Percentiles rank a stretch among this genome's conserved stretches.
phyloP scores from a whole-genome alignment of 2,888 invertebrate genomes.

The Melikaiella ostensackeni region DNA sequence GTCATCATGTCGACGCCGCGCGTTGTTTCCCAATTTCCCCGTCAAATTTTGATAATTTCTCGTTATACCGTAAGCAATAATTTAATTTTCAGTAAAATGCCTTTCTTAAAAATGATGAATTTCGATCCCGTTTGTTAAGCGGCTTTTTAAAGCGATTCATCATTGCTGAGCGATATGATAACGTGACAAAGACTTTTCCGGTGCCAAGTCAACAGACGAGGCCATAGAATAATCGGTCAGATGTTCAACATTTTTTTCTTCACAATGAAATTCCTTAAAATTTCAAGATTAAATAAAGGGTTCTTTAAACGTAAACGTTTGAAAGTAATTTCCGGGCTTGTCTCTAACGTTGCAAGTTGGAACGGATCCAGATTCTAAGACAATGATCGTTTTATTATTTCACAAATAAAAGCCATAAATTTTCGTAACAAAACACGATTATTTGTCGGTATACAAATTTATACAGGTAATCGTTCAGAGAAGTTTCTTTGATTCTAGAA shows the following conservation, averaged over 20 bases:
- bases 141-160: slow-evolving; percentile 46
- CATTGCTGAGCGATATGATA: slow-evolving; percentile 57
- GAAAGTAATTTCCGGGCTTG: neutral
- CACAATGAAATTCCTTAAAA: neutral
- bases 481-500: too few relatives aligned
- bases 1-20: slow-evolving; percentile 77
- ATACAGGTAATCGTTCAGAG: too few relatives aligned
- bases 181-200: slow-evolving; percentile 62
- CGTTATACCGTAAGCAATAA: slow-evolving; percentile 43
- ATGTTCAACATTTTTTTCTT: slow-evolving; percentile 10
- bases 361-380: slow-evolving; percentile 12
- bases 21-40: slow-evolving; percentile 55
- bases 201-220: slow-evolving; percentile 14
- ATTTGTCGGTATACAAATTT: too few relatives aligned
- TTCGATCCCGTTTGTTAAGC: neutral
- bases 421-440: neutral
- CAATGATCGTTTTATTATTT: slow-evolving; percentile 1
- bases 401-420: neutral
- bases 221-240: neutral
- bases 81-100: neutral
- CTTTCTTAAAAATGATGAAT: neutral
- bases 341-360: slow-evolving; percentile 13
- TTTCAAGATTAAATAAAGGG: neutral
- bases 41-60: slow-evolving; percentile 38
- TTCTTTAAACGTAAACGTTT: neutral